Evolutionary conservation across 37 sponge, comb jelly and placozoan genomes (phyloP).

Genomic region (Haliclona indistincta): DNA sequence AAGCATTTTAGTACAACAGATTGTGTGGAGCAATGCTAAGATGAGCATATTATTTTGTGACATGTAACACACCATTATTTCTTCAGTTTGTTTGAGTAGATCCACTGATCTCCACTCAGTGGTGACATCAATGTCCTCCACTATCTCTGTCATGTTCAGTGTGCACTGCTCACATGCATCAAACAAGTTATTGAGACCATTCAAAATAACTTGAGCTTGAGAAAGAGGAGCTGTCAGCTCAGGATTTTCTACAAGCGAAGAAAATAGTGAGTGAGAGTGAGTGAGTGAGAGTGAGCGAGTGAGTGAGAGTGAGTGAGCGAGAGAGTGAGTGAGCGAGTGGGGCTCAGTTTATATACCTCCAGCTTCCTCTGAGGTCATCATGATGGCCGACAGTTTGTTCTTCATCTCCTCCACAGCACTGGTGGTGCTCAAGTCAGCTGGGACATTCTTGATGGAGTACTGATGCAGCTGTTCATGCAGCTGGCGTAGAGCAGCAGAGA

Average conservation of each 20-base stretch:
- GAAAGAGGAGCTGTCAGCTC: neutral
- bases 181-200: slow-evolving; percentile 55
- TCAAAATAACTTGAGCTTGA: slow-evolving; percentile 61
- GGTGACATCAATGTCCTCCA: slow-evolving; percentile 61
- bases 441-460: slow-evolving; percentile 39
- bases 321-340: too few species aligned
- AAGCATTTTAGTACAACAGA: too few species aligned
- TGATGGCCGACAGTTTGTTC: slow-evolving; percentile 37
- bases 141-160: slow-evolving; percentile 21
- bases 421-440: slow-evolving; percentile 47
- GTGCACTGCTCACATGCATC: slow-evolving; percentile 42
- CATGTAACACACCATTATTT: slow-evolving; percentile 68
- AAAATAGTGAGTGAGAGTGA: too few species aligned
- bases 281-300: too few species aligned
- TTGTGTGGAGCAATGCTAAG: too few species aligned
- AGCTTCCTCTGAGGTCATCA: neutral
- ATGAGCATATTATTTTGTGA: too few species aligned
- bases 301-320: too few species aligned
- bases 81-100: slow-evolving; percentile 68
- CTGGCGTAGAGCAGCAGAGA: slow-evolving; percentile 32
- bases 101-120: slow-evolving; percentile 62
- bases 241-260: too few species aligned
- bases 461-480: slow-evolving; percentile 45
- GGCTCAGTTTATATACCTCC: too few species aligned
- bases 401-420: slow-evolving; percentile 66